Conservation (phyloP, 2,888 invertebrate species). For the Stegophylla sp. region DNA sequence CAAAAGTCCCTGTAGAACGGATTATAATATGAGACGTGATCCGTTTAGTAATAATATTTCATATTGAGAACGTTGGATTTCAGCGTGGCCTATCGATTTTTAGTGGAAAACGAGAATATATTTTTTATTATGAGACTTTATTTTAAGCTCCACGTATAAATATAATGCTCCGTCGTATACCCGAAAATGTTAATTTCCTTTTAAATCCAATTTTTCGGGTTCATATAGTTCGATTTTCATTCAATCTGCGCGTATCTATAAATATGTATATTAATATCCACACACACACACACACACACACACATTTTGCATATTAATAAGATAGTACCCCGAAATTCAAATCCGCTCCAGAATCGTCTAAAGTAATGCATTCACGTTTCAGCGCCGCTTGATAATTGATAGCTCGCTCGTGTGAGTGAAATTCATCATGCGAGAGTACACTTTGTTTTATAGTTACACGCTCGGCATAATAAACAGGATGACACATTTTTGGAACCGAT, state of each 20-base stretch:
- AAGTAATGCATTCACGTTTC: constrained; percentile 24
- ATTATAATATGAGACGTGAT: constrained; percentile 47
- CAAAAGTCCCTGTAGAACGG: neutral
- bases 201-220: constrained; percentile 16
- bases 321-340: constrained; percentile 18
- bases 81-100: constrained; percentile 12
- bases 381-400: constrained; percentile 14
- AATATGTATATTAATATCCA: neutral
- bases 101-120: constrained; percentile 3
- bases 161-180: no score
- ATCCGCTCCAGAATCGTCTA: constrained; percentile 21
- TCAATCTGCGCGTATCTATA: neutral
- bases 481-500: neutral
- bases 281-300: neutral
- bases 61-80: constrained; percentile 3
- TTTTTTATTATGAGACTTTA: constrained; percentile 9
- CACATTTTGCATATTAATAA: constrained; percentile 23
- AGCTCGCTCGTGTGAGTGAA: constrained; percentile 5
- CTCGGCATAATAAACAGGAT: constrained; percentile 7
- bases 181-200: constrained; percentile 4
- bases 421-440: constrained; percentile 18
- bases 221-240: neutral
- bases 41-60: constrained; percentile 35
- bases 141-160: constrained; percentile 8
- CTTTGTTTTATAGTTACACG: constrained; percentile 1